phyloP scores from a whole-genome alignment of 2,797 vertebrate species.

The Pachyuromys duprasi region DNA sequence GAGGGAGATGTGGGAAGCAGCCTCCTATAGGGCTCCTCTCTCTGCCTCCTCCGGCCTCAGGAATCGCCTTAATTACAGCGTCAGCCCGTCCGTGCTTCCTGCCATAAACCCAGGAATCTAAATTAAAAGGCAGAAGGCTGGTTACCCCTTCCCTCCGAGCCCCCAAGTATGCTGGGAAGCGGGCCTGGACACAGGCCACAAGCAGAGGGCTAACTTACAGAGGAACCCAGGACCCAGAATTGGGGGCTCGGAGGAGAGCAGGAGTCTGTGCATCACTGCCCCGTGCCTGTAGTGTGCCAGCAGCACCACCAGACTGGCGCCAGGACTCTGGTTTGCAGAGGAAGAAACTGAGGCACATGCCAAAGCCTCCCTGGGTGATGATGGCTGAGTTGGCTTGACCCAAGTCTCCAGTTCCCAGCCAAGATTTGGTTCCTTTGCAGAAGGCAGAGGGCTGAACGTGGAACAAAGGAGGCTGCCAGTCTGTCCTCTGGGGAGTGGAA shows the following conservation, averaged over 20 bases:
- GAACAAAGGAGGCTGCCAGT: not conserved
- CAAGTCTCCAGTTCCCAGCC: not conserved
- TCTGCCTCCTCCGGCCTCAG: conserved; percentile 76
- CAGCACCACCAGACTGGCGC: accelerated
- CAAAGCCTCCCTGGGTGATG: not conserved
- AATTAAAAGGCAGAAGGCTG: conserved; percentile 82
- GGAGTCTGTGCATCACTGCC: not conserved
- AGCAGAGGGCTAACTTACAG: conserved; percentile 57
- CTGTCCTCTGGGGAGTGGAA: not conserved
- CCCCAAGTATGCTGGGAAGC: conserved; percentile 79
- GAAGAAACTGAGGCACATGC: conserved; percentile 29
- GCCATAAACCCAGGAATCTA: conserved; percentile 85
- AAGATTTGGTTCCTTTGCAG: not conserved
- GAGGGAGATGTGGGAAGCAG: not conserved
- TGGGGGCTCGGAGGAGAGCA: not conserved
- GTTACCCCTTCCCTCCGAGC: conserved; percentile 74
- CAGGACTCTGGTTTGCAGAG: not conserved
- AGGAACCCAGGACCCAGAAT: not conserved
- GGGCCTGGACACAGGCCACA: conserved; percentile 70
- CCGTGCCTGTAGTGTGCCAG: not conserved
- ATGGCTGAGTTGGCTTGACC: not conserved
- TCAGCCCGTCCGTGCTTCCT: conserved; percentile 76
- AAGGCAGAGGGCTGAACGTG: not conserved
- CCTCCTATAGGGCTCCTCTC: conserved; percentile 39
- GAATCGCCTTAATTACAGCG: conserved; percentile 83